Evolutionary conservation across 2,113 vertebrate species (phyloP), one percentile per base, ranked within the genome.

Genomic region (Triplophysa tibetana): DNA sequence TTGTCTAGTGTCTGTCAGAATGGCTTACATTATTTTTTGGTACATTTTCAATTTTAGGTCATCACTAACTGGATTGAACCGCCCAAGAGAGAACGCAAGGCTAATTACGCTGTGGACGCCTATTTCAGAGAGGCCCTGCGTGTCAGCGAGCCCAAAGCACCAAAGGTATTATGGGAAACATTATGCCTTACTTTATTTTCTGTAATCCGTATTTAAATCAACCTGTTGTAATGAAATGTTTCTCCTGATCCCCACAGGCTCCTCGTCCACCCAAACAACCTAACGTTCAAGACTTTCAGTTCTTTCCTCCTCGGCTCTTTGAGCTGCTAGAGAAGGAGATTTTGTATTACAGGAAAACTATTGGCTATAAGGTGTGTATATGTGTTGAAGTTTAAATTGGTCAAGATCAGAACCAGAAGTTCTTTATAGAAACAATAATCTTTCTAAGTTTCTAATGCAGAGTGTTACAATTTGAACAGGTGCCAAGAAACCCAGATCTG

Each of bases 41-140:
- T 61, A 1, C 16, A 2, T 7, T 26, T 67, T 74, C 8, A 77
- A 54, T 1, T 62, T 52, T 80, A 93, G 97, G 93, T 98, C 88
- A 95, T 99, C 88, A 99, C 95, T 60, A 96, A 99, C 89, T 99
- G 97, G 97, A 99, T 99, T 43, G 98, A 99, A 65, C 97, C 97
- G 0, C 97, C 97, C 1, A 99, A 99, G 85, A 92, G 97, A 87
- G 98, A 99, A 86, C 94, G 98, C 82, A 99, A 99, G 93, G 98
- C 98, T 52, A 99, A 99, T 84, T 99, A 99, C 0, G 98, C 98
- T 0, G 98, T 99, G 10, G 98, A 99, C 77, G 98, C 98, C 0
- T 99, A 99, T 85, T 99, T 99, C 88, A 93, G 97, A 89, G 98
- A 99, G 89, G 98, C 98, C 26, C 94, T 99, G 77, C 93, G 97